A percentile compares a stretch with the other conserved stretches of the same genome.
phyloP scores from a whole-genome alignment of 92 coral and sea anemone species.

The Diadumene lineata region DNA sequence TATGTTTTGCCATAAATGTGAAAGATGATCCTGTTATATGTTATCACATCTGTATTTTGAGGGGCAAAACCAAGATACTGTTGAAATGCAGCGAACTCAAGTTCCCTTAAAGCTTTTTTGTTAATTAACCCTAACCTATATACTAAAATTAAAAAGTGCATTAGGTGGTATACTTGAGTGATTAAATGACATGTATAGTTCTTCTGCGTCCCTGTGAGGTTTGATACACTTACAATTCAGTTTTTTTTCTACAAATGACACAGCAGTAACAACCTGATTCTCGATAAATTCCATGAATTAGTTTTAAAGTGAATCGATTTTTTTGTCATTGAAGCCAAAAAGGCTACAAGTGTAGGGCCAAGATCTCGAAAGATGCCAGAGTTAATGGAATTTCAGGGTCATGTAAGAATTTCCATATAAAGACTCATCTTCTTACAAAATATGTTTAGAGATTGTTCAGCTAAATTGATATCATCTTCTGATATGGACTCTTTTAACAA shows the following conservation, averaged over 20 bases:
- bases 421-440: slow-evolving; percentile 27
- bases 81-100: slow-evolving; percentile 43
- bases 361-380: slow-evolving; percentile 53
- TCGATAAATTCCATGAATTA: slow-evolving; percentile 53
- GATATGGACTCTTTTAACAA: slow-evolving; percentile 47
- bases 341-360: slow-evolving; percentile 54
- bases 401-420: slow-evolving; percentile 37
- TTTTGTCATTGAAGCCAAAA: slow-evolving; percentile 49
- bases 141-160: slow-evolving; percentile 21
- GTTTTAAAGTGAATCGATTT: slow-evolving; percentile 43
- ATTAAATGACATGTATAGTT: slow-evolving; percentile 29
- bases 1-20: slow-evolving; percentile 36
- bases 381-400: slow-evolving; percentile 58
- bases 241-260: slow-evolving; percentile 39
- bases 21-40: slow-evolving; percentile 30
- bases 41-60: slow-evolving; percentile 20
- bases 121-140: slow-evolving; percentile 28
- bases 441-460: slow-evolving; percentile 25
- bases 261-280: slow-evolving; percentile 41
- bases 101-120: slow-evolving; percentile 11
- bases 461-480: slow-evolving; percentile 23
- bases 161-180: too few relatives aligned
- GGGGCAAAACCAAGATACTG: slow-evolving; percentile 39
- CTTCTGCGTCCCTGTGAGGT: slow-evolving; percentile 31
- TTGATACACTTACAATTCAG: slow-evolving; percentile 32